Conservation (phyloP, 2,797 vertebrate genomes). For the Scolopax bukidnonensis region DNA sequence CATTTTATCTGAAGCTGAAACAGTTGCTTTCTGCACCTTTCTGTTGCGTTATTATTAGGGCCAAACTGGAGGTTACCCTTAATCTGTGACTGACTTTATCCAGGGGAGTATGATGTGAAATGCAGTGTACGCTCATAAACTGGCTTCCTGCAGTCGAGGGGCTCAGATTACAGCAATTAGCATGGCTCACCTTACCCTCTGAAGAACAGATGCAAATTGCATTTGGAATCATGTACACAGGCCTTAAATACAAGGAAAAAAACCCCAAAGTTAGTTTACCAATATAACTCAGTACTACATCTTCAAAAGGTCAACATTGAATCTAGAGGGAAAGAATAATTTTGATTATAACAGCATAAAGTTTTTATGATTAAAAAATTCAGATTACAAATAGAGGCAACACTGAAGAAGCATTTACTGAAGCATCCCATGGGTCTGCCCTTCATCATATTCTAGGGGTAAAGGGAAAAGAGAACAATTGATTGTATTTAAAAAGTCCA, state of each 20-base stretch:
- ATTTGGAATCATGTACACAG: background rate
- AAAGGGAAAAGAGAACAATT: background rate
- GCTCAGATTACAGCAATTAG: background rate
- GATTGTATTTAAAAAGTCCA: background rate
- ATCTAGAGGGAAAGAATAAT: background rate
- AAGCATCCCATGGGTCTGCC: background rate
- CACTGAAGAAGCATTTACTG: background rate
- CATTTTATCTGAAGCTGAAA: background rate
- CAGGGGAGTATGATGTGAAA: background rate
- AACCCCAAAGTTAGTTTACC: background rate
- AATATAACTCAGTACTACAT: background rate
- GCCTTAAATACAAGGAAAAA: background rate
- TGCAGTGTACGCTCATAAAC: background rate
- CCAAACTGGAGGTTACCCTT: background rate
- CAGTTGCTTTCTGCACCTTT: background rate
- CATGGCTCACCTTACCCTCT: background rate
- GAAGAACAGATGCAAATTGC: background rate
- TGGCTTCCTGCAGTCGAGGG: background rate
- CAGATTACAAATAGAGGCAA: background rate
- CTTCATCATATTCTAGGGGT: background rate
- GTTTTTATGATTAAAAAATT: background rate
- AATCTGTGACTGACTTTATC: background rate
- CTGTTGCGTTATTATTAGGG: background rate
- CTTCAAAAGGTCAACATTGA: background rate
- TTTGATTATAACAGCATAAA: background rate